These are phyloP conservation scores for Pithys albifrons DNA, from an alignment of 2,113 vertebrate species.

Conservation along the genomic window DNA sequence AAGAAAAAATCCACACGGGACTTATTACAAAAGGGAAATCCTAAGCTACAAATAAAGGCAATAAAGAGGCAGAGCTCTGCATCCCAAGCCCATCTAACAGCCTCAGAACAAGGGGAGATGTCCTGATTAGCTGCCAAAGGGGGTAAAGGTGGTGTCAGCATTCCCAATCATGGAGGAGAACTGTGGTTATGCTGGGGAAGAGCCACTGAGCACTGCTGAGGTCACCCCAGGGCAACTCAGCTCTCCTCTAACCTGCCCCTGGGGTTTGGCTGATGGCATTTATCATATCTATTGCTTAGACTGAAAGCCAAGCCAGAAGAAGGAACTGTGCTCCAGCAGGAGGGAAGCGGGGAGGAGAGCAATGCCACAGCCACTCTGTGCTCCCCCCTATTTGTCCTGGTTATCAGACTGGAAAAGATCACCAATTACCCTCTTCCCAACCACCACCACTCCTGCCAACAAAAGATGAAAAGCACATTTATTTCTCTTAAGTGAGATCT, in stretches of 20 bases:
- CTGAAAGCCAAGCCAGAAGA: neutral
- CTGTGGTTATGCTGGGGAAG: neutral
- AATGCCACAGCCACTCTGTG: neutral
- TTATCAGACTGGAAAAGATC: conserved; percentile 68
- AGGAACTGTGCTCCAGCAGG: neutral
- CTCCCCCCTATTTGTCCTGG: neutral
- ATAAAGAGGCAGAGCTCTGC: neutral
- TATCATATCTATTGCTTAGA: neutral
- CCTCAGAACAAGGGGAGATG: neutral
- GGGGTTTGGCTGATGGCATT: neutral
- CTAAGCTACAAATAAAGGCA: conserved; percentile 3
- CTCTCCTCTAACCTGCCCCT: neutral
- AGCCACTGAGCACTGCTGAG: neutral
- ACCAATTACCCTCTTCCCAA: conserved; percentile 42
- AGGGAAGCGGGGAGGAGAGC: neutral
- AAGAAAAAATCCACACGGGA: neutral
- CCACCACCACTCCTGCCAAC: conserved; percentile 32
- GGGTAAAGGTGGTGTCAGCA: neutral
- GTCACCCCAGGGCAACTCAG: neutral
- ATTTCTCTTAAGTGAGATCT: conserved; percentile 61
- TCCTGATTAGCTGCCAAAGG: neutral
- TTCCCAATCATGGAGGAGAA: fast-evolving
- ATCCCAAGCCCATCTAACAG: fast-evolving
- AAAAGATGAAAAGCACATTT: conserved; percentile 65
- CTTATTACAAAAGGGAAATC: neutral